Evolutionary conservation across 1,140 invertebrate species (phyloP), one percentile per base, ranked within the genome.

Genomic region (Neodiprion fabricii): DNA sequence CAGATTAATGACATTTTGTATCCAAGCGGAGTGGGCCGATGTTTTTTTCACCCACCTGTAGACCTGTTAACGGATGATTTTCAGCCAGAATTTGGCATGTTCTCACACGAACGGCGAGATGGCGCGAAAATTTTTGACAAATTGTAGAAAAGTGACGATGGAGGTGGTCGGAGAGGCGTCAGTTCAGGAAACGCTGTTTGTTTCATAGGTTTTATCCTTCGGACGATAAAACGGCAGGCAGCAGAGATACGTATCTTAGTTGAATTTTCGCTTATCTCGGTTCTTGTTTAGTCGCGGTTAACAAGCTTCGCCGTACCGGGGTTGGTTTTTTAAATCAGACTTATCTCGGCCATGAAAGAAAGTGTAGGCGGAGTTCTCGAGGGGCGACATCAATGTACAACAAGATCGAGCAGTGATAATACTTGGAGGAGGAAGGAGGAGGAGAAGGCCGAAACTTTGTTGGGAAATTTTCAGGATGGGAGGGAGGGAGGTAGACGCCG

Each of bases 271-370:
- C n/a, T 61, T 17, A 61, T 61, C 53, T 61, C 53, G 53, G 53
- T 9, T 12, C 53, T 0, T 61, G 53, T 61, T 61, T 61, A 61
- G 53, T 17, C 53, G 53, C 53, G 8, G 53, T 61, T 61, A 61
- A 61, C 53, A 61, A 61, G 53, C 53, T 61, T 61, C 53, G 5
- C 11, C 53, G 3, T 61, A 4, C 53, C n/a, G 53, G 28, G 28
- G 11, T 61, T 61, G 53, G 11, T 61, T 61, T 61, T 61, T 61
- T 61, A 61, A 61, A 61, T 61, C 53, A 61, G 53, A 61, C 53
- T 61, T 61, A 61, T 61, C 53, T 61, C 11, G n/a, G 53, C 11
- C 53, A 17, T 61, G 11, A 17, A 61, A 17, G 53, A 14, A 17
- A 61, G 53, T 61, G 7, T 61, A 61, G 9, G n/a, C n/a, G 53